Conservation (phyloP, 2,113 vertebrate genomes). For the Phylloscopus whistleri region DNA sequence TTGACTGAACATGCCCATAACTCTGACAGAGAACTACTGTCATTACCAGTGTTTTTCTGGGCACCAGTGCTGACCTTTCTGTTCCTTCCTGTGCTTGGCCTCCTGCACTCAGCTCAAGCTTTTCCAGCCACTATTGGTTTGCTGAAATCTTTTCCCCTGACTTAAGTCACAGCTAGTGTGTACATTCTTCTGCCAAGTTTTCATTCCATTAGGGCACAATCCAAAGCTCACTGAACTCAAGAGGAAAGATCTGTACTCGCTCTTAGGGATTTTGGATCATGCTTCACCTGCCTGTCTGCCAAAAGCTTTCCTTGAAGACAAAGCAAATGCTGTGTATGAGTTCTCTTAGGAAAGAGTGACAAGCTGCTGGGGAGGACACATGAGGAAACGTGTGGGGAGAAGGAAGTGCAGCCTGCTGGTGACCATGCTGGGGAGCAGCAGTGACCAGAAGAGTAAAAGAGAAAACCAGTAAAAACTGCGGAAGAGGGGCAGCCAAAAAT, state of each 20-base stretch:
- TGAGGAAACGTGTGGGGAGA: neutral
- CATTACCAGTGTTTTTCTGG: neutral
- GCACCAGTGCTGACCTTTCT: neutral
- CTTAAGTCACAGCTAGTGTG: neutral
- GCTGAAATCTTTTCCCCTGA: neutral
- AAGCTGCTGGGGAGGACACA: neutral
- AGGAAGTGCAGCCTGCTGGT: neutral
- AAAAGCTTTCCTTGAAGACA: neutral
- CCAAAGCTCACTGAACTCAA: neutral
- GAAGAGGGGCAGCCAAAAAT: neutral
- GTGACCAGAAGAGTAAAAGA: neutral
- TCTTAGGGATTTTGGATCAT: neutral
- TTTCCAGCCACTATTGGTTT: neutral
- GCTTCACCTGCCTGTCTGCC: neutral
- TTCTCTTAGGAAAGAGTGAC: neutral
- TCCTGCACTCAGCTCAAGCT: neutral
- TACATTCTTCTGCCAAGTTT: neutral
- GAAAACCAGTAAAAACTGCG: neutral
- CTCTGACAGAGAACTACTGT: neutral
- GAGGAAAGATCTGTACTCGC: neutral
- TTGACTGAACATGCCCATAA: neutral
- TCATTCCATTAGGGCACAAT: neutral
- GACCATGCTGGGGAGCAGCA: neutral
- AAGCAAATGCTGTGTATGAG: neutral
- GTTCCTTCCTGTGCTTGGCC: neutral